Percentiles rank a stretch among this genome's conserved stretches.
Conservation (phyloP, 2,113 vertebrate genomes). For the Pionites leucogaster region DNA sequence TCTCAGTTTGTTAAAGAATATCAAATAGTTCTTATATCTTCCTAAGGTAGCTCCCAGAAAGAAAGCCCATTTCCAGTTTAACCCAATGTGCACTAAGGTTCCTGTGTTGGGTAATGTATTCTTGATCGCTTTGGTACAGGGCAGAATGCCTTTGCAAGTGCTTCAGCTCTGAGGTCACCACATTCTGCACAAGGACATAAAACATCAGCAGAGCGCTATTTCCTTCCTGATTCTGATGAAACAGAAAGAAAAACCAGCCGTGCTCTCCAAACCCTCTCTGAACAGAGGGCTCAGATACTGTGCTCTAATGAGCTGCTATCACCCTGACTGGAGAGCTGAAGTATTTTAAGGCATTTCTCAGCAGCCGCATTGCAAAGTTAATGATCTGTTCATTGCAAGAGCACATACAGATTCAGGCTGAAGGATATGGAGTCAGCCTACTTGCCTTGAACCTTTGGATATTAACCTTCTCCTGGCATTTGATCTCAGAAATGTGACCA, state of each 20-base stretch:
- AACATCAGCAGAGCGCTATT: not conserved
- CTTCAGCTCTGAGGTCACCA: not conserved
- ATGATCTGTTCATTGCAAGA: slow-evolving; percentile 21
- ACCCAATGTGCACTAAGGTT: not conserved
- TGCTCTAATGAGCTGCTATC: slow-evolving; percentile 32
- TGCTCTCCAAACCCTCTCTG: not conserved
- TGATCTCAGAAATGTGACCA: not conserved
- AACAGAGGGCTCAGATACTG: not conserved
- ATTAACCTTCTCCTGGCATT: not conserved
- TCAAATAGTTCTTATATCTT: not conserved
- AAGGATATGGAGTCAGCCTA: not conserved
- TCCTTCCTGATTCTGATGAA: slow-evolving; percentile 13
- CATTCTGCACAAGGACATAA: not conserved
- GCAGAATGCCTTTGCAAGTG: not conserved
- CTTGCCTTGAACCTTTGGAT: not conserved
- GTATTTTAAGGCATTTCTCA: slow-evolving; percentile 31
- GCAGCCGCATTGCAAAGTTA: slow-evolving; percentile 23
- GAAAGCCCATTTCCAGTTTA: not conserved
- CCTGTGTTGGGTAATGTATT: not conserved
- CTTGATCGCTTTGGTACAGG: not conserved
- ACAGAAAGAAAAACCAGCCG: not conserved
- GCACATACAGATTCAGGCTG: not conserved
- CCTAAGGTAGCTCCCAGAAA: not conserved
- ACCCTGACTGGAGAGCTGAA: not conserved
- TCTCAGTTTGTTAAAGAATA: not conserved